Evolutionary conservation across 2,888 invertebrate genomes (phyloP), one percentile per base, ranked within the genome.

Genomic region (Apamea monoglypha): DNA sequence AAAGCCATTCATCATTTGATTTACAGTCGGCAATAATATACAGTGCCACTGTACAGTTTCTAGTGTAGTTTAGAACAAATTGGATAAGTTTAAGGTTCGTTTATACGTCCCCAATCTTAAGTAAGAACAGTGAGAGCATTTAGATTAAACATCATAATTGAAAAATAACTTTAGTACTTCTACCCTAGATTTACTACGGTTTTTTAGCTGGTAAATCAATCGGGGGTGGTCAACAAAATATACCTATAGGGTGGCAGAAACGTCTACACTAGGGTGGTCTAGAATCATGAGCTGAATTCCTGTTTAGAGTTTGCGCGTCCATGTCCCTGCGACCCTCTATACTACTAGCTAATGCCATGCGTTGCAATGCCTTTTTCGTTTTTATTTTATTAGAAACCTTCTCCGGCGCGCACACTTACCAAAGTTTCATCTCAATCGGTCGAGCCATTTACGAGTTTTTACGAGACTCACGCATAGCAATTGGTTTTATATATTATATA

Each of bases 1-100:
- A 66, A 59, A 74, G 16, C 64, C 53, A 74, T 77, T 72, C 74
- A 74, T 71, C 74, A 77, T 72, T 78, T 74, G 82, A 86, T 84
- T 77, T 85, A 85, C 64, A 64, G 70, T 36, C 71, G 50, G 44
- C 59, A 50, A 67, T 61, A 77, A 82, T 85, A 64, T 72, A 77
- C 44, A 53, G 74, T 64, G 63, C 74, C 56, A 44, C 56, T 44
- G 63, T 50, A 74, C 61, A 53, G 12, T 59, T 72, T 63, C 47
- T 47, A 63, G 44, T 69, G 64, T 61, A 71, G 73, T 56, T 73
- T 74, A 67, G 36, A 74, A 56, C 73, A 64, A 83, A 75, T 75
- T 74, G 25, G 44, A 56, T 59, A 71, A 71, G 67, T 74, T 53
- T 36, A 64, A 59, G 32, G 56, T 69, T 59, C 29, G 25, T 53